phyloP scores from a whole-genome alignment of 2,888 invertebrate species.

The Biston stratarius region DNA sequence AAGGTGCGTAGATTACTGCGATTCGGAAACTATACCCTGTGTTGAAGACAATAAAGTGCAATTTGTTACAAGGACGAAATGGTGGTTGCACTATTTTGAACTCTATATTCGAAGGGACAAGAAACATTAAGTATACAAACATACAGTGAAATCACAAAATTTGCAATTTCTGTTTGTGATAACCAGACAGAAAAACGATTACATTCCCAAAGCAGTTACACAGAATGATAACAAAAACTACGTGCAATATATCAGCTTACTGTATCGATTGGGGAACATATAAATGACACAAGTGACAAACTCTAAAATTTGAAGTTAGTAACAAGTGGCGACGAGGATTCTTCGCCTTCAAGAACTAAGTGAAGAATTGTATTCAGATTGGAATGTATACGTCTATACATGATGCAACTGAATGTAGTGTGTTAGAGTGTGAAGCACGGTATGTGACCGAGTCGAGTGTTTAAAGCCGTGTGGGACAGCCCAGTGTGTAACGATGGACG shows the following conservation, averaged over 20 bases:
- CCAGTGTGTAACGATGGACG: constrained; percentile 61
- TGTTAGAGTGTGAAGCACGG: neutral
- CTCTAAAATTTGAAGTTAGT: neutral
- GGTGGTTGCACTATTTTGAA: neutral
- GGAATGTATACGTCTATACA: too few relatives aligned
- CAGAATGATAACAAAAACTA: neutral
- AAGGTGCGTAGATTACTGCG: constrained; percentile 51
- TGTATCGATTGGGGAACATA: neutral
- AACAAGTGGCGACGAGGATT: too few relatives aligned
- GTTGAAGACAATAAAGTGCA: constrained; percentile 28
- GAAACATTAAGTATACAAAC: too few relatives aligned
- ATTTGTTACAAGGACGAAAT: constrained; percentile 17
- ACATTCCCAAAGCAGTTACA: neutral
- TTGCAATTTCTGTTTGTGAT: neutral
- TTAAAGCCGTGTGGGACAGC: neutral
- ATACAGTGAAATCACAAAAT: neutral
- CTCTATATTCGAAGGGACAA: neutral
- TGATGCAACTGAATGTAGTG: neutral
- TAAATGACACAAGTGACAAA: neutral
- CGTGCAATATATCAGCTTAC: neutral
- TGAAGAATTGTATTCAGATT: too few relatives aligned
- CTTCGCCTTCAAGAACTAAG: too few relatives aligned
- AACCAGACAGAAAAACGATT: neutral
- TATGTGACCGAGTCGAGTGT: neutral
- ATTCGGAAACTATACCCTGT: constrained; percentile 39